Evolutionary conservation across 2,888 invertebrate species (phyloP), one percentile per base, ranked within the genome.

Genomic region (Troides aeacus): DNA sequence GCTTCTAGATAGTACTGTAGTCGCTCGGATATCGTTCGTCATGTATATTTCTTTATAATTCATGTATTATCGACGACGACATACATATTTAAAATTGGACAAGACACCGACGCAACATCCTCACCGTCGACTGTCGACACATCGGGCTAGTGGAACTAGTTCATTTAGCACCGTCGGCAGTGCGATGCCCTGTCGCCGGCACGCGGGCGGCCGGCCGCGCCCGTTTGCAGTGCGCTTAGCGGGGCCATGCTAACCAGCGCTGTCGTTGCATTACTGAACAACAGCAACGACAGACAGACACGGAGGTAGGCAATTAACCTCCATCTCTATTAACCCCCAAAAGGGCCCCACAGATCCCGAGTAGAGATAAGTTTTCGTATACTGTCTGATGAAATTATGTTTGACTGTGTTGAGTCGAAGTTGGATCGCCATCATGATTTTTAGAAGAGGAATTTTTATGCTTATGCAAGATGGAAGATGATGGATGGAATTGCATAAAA

Each of bases 141-240:
- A 69, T 72, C 68, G 71, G 66, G 53, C 60, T 63, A 74, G 74
- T 81, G 83, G 79, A 90, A 91, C 88, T 91, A 90, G 91, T 89
- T 81, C 90, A 88, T 85, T 89, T 89, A 88, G 89, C 89, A 87
- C 83, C 78, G 76, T 74, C 77, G 75, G 77, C 80, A 77, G 87
- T 81, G 85, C 87, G 88, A 85, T 87, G 89, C 84, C 85, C 86
- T 85, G 88, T 86, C 87, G 80, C 82, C 72, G 69, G 76, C 76
- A 74, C 63, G 46, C 72, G 74, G 76, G 75, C 79, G 79, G 87
- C 90, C 90, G 88, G 86, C 90, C 88, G 89, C 86, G 82, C 86
- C 81, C 86, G 87, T 91, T 90, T 90, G 87, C 78, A 72, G 82
- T 84, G 80, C 85, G 85, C 84, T 92, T 92, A 92, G 90, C 89